phyloP scores from a whole-genome alignment of 2,113 vertebrate species.

The Osmerus mordax region DNA sequence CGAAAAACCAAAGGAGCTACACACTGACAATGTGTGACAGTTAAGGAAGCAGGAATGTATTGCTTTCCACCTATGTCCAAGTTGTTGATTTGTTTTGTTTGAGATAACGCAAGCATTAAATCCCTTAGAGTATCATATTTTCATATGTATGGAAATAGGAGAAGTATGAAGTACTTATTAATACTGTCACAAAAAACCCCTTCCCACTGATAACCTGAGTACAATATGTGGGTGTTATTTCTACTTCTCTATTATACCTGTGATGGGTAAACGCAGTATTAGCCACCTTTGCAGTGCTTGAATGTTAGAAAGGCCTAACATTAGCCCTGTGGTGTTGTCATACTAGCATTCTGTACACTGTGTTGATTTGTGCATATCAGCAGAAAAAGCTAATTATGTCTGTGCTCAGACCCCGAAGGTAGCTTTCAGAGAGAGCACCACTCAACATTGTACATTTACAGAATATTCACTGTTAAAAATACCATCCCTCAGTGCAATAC shows the following conservation, averaged over 20 bases:
- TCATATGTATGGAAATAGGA: too few relatives aligned
- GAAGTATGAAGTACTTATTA: background rate
- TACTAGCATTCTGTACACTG: background rate
- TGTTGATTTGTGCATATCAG: constrained; percentile 7
- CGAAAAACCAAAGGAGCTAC: constrained; percentile 28
- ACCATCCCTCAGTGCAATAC: constrained; percentile 32
- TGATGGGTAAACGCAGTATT: background rate
- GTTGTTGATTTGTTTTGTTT: too few relatives aligned
- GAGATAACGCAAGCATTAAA: too few relatives aligned
- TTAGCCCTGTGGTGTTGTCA: constrained; percentile 5
- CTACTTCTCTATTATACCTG: background rate
- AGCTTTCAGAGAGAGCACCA: constrained; percentile 18
- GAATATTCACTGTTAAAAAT: constrained; percentile 27
- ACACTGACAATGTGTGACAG: background rate
- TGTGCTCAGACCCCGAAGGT: constrained; percentile 22
- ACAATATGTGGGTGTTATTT: background rate
- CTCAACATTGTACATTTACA: constrained; percentile 18
- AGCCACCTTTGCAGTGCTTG: background rate
- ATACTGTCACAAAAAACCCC: background rate
- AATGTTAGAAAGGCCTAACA: background rate
- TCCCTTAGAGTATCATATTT: too few relatives aligned
- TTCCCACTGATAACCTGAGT: background rate
- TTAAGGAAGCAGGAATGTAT: too few relatives aligned
- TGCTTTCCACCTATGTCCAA: too few relatives aligned
- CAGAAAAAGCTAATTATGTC: constrained; percentile 39